phyloP scores from a whole-genome alignment of 2,113 vertebrate genomes.

The Electrona antarctica region DNA sequence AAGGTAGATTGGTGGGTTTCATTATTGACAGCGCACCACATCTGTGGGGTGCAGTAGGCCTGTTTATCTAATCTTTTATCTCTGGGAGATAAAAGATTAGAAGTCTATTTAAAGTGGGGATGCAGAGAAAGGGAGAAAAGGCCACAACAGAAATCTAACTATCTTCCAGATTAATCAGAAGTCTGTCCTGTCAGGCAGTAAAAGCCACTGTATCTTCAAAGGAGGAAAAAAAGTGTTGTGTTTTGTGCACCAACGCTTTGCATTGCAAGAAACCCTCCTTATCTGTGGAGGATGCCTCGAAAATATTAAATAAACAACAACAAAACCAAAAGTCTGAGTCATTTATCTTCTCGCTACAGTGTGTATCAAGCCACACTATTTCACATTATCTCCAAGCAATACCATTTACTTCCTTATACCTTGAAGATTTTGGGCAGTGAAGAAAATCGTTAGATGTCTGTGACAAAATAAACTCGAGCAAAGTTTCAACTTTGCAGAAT shows the following conservation, averaged over 20 bases:
- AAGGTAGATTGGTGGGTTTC: slow-evolving; percentile 74
- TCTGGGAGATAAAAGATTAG: slow-evolving; percentile 50
- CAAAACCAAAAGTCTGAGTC: no score
- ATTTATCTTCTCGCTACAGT: no score
- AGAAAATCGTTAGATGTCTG: no score
- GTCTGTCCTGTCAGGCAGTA: slow-evolving; percentile 30
- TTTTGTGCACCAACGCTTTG: background rate
- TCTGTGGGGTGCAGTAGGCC: slow-evolving; percentile 57
- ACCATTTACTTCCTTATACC: no score
- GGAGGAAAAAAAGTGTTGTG: background rate
- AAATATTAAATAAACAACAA: no score
- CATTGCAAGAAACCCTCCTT: background rate
- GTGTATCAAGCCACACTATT: no score
- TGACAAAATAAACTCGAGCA: no score
- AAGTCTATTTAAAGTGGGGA: slow-evolving; percentile 42
- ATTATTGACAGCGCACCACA: slow-evolving; percentile 71
- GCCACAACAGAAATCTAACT: slow-evolving; percentile 34
- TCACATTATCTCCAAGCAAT: no score
- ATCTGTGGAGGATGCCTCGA: background rate
- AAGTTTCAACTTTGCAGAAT: no score
- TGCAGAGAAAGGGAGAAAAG: background rate
- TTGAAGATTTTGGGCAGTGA: no score
- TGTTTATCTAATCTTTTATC: slow-evolving; percentile 33
- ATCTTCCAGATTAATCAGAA: slow-evolving; percentile 38
- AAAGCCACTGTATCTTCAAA: slow-evolving; percentile 12